phyloP scores from a whole-genome alignment of 2,113 vertebrate species.

The Hippocampus guttulatus region DNA sequence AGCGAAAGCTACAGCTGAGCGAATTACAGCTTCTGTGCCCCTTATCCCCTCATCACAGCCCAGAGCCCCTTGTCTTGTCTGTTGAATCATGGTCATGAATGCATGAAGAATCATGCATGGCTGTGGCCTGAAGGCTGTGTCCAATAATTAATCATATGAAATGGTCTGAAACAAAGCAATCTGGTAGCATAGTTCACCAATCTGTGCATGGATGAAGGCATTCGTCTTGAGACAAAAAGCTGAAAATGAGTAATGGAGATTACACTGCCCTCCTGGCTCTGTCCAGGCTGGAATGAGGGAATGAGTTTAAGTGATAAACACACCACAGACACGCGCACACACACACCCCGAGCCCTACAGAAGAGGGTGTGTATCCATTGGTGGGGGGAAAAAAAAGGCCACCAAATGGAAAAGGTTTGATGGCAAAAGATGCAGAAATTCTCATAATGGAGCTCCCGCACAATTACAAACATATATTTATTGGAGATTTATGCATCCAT shows the following conservation, averaged over 20 bases:
- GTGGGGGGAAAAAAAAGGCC: constrained; percentile 13
- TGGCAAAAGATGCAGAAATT: constrained; percentile 25
- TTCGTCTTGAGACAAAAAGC: constrained; percentile 48
- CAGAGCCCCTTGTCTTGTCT: constrained; percentile 30
- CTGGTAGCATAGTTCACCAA: constrained; percentile 38
- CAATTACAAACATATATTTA: neutral
- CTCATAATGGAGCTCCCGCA: constrained; percentile 21
- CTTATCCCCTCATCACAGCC: constrained; percentile 30
- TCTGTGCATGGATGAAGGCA: constrained; percentile 28
- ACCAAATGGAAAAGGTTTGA: constrained; percentile 23
- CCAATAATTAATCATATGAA: constrained; percentile 54
- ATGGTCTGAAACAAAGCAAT: constrained; percentile 46
- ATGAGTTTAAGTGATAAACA: constrained; percentile 28
- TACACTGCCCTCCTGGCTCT: constrained; percentile 26
- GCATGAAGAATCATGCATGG: constrained; percentile 23
- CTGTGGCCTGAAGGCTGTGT: constrained; percentile 34
- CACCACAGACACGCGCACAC: neutral
- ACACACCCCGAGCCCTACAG: neutral
- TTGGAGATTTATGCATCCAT: constrained; percentile 12
- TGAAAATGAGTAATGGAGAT: constrained; percentile 32
- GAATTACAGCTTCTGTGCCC: too few relatives aligned
- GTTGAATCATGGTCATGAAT: constrained; percentile 24
- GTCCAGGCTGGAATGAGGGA: constrained; percentile 16
- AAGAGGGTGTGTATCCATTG: constrained; percentile 2
- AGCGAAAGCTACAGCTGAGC: constrained; percentile 12